Percentiles rank a stretch among this genome's conserved stretches.
Evolutionary conservation across 2,113 vertebrate genomes (phyloP).

Genomic region (Xiphorhynchus elegans): DNA sequence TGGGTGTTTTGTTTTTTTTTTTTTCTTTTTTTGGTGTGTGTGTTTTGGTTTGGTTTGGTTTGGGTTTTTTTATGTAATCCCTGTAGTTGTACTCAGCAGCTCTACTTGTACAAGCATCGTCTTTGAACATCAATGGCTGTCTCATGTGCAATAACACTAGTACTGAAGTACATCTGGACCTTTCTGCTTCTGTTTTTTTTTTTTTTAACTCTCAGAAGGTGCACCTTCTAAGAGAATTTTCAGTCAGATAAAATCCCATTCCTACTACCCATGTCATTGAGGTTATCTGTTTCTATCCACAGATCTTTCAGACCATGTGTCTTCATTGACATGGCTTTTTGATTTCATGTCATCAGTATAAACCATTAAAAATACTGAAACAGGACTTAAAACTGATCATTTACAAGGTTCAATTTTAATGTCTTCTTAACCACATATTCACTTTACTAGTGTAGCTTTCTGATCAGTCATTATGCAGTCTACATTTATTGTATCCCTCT

Average conservation of each 20-base stretch:
- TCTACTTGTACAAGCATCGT: rapidly evolving
- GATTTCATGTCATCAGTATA: background rate
- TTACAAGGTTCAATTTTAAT: background rate
- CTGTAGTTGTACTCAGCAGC: background rate
- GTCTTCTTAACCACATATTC: background rate
- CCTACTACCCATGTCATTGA: background rate
- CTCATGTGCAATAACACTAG: background rate
- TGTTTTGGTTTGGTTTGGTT: too few relatives aligned
- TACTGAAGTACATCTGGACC: background rate
- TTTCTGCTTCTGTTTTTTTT: background rate
- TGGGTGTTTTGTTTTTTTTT: background rate
- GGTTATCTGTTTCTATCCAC: background rate
- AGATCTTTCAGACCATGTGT: background rate
- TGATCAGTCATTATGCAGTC: background rate
- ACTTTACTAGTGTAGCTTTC: background rate
- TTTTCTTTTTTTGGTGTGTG: background rate
- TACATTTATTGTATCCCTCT: background rate
- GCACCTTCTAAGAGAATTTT: background rate
- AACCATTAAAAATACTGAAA: background rate
- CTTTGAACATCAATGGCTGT: background rate
- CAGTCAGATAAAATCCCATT: background rate
- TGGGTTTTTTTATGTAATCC: background rate
- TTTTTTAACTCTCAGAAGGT: background rate
- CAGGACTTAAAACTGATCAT: background rate
- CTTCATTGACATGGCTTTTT: background rate